Percentiles rank a stretch among this genome's conserved stretches.
These are phyloP conservation scores for Elysia chlorotica DNA, from an alignment of 1,140 invertebrate genomes.

Conservation along the genomic window DNA sequence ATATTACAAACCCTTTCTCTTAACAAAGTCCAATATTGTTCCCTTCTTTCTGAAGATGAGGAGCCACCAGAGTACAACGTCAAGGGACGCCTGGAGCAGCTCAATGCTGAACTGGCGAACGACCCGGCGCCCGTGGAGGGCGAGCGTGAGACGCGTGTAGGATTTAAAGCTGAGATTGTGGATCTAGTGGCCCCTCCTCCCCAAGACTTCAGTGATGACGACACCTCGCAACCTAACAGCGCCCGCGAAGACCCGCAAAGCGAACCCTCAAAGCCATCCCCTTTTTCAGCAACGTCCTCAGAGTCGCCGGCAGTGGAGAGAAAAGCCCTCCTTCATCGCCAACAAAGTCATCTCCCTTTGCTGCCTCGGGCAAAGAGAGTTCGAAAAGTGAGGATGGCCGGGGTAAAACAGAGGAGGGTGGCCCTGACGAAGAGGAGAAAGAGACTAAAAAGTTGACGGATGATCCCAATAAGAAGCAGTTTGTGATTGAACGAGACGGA, in stretches of 20 bases:
- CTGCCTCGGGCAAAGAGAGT: too few species aligned
- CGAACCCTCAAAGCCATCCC: too few species aligned
- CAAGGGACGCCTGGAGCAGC: conserved; percentile 46
- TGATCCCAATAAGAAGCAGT: conserved; percentile 22
- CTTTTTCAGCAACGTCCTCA: too few species aligned
- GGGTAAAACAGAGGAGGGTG: neutral
- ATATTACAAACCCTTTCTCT: too few species aligned
- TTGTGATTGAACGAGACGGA: conserved; percentile 54
- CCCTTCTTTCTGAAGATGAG: too few species aligned
- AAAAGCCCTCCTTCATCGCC: too few species aligned
- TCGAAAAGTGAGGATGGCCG: neutral
- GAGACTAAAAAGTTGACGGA: conserved; percentile 21
- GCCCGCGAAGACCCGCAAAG: neutral
- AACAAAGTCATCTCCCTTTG: too few species aligned
- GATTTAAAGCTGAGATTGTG: conserved; percentile 53
- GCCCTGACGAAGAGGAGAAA: neutral
- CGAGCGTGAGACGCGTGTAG: conserved; percentile 41
- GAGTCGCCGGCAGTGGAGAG: too few species aligned
- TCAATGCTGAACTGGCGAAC: conserved; percentile 56
- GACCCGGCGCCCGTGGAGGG: conserved; percentile 46
- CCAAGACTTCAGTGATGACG: conserved; percentile 46
- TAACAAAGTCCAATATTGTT: too few species aligned
- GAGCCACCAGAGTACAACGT: conserved; percentile 57
- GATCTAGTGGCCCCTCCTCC: conserved; percentile 52
- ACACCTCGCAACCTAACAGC: conserved; percentile 28